Base-by-base conservation (phyloP, 2,797 vertebrate genomes). In the Cryptoprocta ferox region DNA sequence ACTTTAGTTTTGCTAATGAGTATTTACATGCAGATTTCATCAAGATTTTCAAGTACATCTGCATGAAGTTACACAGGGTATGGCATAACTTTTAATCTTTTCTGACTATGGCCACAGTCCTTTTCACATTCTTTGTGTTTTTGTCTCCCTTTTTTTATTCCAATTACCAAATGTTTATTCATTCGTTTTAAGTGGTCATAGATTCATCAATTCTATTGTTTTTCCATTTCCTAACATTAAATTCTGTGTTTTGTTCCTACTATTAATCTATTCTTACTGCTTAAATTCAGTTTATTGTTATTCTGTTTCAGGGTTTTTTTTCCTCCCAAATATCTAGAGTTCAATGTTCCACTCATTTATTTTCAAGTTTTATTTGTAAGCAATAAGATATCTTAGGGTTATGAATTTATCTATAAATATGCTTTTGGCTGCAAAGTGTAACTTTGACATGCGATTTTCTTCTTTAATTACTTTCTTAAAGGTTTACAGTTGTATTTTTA, bases 281-380 rank as follows among this genome's bases (percentile, higher is more conserved):
- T 35, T 85, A 82, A 71, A 26, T 79, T 95, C 32, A 78, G 4
- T 89, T 76, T 85, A 42, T 32, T 81, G 26, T 37, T 86, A 91
- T 81, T 95, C 70, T 84, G 32, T 50, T 94, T 80, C 18, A 81
- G 37, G 42, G 91, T n/a, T 18, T n/a, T 53, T 42, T 61, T 50
- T 21, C 30, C 18, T 37, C 12, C n/a, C 45, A 92, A 73, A 65
- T 70, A 76, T n/a, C 18, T 85, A 89, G 6, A 85, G 66, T 68
- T 45, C 6, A 95, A 68, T 42, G 24, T 71, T 83, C 66, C 6
- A 88, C 28, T 80, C 8, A 70, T 80, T 85, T 90, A 84, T 89
- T 94, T 80, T 95, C 50, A 79, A 80, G 84, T 91, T 96, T 92
- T 89, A 66, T 35, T 73, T 79, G 84, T 78, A 56, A 93, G 45